Evolutionary conservation across 2,113 vertebrate genomes (phyloP).

Genomic region (Scopus umbretta): DNA sequence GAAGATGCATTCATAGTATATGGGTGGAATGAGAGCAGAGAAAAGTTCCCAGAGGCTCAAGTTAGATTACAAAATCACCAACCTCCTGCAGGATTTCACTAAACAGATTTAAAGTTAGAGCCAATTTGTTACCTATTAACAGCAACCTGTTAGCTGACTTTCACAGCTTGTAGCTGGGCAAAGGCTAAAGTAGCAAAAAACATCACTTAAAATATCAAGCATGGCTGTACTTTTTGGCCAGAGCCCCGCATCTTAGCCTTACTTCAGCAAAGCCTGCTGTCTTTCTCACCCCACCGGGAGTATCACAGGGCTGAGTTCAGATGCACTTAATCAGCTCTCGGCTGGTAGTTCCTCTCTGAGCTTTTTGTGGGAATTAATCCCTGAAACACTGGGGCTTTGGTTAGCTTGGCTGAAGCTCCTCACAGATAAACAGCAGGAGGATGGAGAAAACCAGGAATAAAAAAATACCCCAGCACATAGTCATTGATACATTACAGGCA

Average conservation of each 20-base stretch:
- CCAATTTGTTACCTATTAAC: background rate
- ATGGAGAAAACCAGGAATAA: background rate
- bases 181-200: background rate
- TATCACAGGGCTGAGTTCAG: background rate
- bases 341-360: background rate
- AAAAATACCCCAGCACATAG: background rate
- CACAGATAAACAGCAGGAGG: constrained; percentile 18
- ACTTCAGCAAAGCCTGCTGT: background rate
- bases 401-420: background rate
- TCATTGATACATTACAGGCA: background rate
- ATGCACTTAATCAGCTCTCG: background rate
- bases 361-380: constrained; percentile 35
- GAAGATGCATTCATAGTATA: background rate
- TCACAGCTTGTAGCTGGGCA: background rate
- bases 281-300: background rate
- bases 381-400: background rate
- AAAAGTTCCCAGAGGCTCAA: background rate
- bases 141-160: background rate
- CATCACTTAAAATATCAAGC: background rate
- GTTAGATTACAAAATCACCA: background rate
- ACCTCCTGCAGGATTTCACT: background rate
- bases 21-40: background rate
- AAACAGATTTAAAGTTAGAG: background rate
- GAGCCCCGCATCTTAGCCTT: background rate
- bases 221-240: background rate